Percentiles rank a stretch among this genome's conserved stretches.
Conservation (phyloP, 2,888 invertebrate species). For the Tanypteryx hageni region DNA sequence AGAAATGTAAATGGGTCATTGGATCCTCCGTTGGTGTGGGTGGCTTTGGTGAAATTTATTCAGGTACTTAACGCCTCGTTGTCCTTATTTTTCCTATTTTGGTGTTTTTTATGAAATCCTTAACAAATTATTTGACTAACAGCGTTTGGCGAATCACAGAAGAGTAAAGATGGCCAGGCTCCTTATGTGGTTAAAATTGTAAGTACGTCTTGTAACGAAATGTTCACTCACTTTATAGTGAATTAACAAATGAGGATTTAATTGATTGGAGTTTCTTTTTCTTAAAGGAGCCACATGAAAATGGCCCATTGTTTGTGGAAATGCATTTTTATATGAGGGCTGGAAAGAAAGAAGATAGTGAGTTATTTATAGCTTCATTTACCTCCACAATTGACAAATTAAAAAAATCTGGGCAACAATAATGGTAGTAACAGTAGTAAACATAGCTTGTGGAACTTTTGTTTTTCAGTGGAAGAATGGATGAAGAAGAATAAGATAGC, state of each 20-base stretch:
- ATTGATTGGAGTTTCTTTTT: constrained; percentile 64
- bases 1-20: constrained; percentile 89
- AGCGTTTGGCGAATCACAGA: constrained; percentile 73
- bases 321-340: constrained; percentile 92
- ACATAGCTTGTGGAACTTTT: constrained; percentile 5
- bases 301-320: constrained; percentile 97
- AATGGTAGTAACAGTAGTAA: constrained; percentile 45
- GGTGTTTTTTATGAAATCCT: not conserved
- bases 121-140: constrained; percentile 71
- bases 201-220: constrained; percentile 73
- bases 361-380: constrained; percentile 72
- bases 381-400: constrained; percentile 39
- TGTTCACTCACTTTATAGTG: constrained; percentile 51
- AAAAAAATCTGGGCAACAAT: not conserved
- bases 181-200: constrained; percentile 89
- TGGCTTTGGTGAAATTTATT: constrained; percentile 96
- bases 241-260: not conserved
- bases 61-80: constrained; percentile 78
- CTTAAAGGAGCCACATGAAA: constrained; percentile 89
- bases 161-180: constrained; percentile 78
- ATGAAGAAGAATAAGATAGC: constrained; percentile 82
- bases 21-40: constrained; percentile 93
- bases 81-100: not conserved
- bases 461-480: constrained; percentile 83
- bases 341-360: constrained; percentile 84